phyloP scores from a whole-genome alignment of 2,113 vertebrate genomes.

The Lasiurus borealis region DNA sequence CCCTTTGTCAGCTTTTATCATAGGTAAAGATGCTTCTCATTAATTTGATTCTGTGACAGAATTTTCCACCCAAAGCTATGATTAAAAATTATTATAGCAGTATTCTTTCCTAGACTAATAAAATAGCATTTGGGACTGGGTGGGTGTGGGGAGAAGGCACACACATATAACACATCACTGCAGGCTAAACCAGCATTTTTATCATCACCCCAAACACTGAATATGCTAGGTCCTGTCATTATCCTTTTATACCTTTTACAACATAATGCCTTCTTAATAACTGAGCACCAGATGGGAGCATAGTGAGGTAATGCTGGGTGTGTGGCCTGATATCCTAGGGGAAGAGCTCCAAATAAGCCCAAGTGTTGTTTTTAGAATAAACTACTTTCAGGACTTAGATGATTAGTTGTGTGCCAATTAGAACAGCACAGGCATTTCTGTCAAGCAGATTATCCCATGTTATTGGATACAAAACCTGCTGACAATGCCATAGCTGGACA shows the following conservation, averaged over 20 bases:
- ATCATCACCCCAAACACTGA: background rate
- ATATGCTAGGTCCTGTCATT: background rate
- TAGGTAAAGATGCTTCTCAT: background rate
- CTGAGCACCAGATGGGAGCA: background rate
- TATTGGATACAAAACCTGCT: slow-evolving; percentile 3
- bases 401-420: background rate
- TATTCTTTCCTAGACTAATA: slow-evolving; percentile 33
- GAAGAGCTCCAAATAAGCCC: slow-evolving; percentile 3
- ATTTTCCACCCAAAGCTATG: background rate
- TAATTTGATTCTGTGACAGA: slow-evolving; percentile 45
- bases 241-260: background rate
- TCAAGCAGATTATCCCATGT: background rate
- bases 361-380: background rate
- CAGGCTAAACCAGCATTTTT: background rate
- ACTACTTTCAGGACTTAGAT: background rate
- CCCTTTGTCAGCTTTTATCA: background rate
- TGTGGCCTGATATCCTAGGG: background rate
- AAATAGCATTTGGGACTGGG: background rate
- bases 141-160: background rate
- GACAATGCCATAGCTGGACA: background rate
- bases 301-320: background rate
- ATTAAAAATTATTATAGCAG: slow-evolving; percentile 24
- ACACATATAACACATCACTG: background rate
- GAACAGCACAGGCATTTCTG: background rate
- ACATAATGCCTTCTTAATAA: background rate